Evolutionary conservation across 2,797 vertebrate genomes (phyloP), one percentile per base, ranked within the genome.

Genomic region (Trichosurus vulpecula): DNA sequence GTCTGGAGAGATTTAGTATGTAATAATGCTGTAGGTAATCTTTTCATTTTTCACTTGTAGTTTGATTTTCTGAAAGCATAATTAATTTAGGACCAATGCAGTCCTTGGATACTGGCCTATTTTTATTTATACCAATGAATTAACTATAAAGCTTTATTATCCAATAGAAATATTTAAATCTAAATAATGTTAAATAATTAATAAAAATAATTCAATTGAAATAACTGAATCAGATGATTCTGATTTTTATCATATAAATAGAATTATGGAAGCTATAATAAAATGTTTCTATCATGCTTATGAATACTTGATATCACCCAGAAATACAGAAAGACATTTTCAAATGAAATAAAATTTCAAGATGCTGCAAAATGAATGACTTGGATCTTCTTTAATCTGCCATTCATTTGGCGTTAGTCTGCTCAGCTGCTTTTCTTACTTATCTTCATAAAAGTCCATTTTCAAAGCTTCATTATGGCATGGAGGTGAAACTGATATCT

Each of bases 191-290:
- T 47, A 87, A 87, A 81, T 81, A 51, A 51, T 87, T 87, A 87
- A 27, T 51, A 51, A 0, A 87, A 51, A 87, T 87, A 51, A 51
- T 95, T 93, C 47, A 14, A 95, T 51, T 35, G 94, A 96, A 92
- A 94, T 94, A 58, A 92, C n/a, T 94, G 54, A 95, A 92, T 97
- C 95, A 89, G 97, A 95, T 95, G 91, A 97, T 96, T 94, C 91
- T 96, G 22, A 57, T 96, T 81, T 94, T 52, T 90, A 96, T 97
- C 30, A 35, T 97, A 96, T 90, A 95, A 47, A 54, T 94, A 1
- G 29, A 97, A 95, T 98, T 90, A 95, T 95, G 81, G 55, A 96
- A 96, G 94, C 41, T 47, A 9, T 94, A n/a, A 96, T 95, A 29
- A 92, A 16, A 94, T 92, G 5, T 92, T 95, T 74, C 94, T n/a